Evolutionary conservation across 2,113 vertebrate species (phyloP).

Genomic region (Apistogramma diplotaenia): DNA sequence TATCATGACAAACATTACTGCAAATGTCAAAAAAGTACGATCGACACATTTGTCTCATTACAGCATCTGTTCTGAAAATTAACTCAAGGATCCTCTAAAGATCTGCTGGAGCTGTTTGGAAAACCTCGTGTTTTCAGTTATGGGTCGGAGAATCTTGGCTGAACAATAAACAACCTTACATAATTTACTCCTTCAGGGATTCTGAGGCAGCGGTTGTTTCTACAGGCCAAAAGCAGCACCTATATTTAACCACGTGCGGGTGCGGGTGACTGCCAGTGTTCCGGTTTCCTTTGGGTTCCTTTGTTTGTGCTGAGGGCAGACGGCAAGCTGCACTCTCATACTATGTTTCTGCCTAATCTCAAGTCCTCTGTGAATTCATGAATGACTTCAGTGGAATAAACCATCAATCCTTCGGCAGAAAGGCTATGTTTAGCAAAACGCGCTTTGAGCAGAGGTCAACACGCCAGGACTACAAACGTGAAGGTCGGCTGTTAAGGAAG

Average conservation of each 20-base stretch:
- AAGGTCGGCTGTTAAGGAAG: not conserved
- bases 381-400: conserved; percentile 8
- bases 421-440: conserved; percentile 9
- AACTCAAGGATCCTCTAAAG: not conserved
- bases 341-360: conserved; percentile 49
- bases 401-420: not conserved
- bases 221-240: conserved; percentile 12
- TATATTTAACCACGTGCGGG: conserved; percentile 60
- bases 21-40: not conserved
- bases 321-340: conserved; percentile 3
- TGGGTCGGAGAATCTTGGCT: not conserved
- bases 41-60: not conserved
- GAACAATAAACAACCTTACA: conserved; percentile 48
- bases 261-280: conserved; percentile 47
- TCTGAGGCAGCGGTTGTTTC: not conserved
- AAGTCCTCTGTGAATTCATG: conserved; percentile 1
- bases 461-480: not conserved
- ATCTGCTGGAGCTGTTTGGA: not conserved
- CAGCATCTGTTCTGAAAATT: not conserved
- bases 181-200: conserved; percentile 11
- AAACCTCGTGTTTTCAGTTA: not conserved
- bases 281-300: conserved; percentile 55
- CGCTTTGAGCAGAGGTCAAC: not conserved
- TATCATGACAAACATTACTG: not conserved
- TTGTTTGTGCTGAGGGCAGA: conserved; percentile 46